Evolutionary conservation across 2,113 vertebrate genomes (phyloP), one percentile per base, ranked within the genome.

Genomic region (Paraplagusia blochii): DNA sequence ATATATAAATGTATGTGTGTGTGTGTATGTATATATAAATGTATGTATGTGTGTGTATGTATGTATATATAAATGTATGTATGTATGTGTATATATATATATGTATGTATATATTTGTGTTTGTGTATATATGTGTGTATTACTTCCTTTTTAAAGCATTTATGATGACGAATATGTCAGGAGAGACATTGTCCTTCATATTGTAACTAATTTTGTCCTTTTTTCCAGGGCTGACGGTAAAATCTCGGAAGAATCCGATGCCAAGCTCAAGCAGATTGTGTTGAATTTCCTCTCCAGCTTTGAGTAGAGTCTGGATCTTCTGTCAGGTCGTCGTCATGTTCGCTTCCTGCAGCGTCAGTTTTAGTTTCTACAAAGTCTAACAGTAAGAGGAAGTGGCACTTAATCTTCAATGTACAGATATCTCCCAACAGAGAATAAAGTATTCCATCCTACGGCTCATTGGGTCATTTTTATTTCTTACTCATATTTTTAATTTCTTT

Each of bases 211-310:
- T 51, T 50, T 6, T 76, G 2, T 18, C 43, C 11, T 75, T 77
- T 9, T 34, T 88, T 83, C 9, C 74, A 99, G 96, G 91, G 35
- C 87, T 0, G 96, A 99, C 33, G 95, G 96, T 13, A 90, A 96
- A 84, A 98, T 99, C 79, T 96, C 93, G 12, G 93, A 94, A 62
- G 87, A 93, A 47, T 87, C 93, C 0, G 94, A 99, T 62, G 90
- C 88, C 0, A 97, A 97, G 59, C 75, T 99, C 82, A 99, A 99
- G 85, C 90, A 95, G 78, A 79, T 93, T 22, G 96, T 99, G 68
- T 89, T 92, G 56, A 93, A 44, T 67, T 98, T 98, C 88, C 85
- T 99, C 56, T 81, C 85, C 49, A 85, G 74, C 76, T 85, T 85
- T n/a, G 82, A 86, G 73, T 86, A 55, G 79, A 65, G 52, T 47